Conservation (phyloP, 2,113 vertebrate species). For the Nyctibius bracteatus region DNA sequence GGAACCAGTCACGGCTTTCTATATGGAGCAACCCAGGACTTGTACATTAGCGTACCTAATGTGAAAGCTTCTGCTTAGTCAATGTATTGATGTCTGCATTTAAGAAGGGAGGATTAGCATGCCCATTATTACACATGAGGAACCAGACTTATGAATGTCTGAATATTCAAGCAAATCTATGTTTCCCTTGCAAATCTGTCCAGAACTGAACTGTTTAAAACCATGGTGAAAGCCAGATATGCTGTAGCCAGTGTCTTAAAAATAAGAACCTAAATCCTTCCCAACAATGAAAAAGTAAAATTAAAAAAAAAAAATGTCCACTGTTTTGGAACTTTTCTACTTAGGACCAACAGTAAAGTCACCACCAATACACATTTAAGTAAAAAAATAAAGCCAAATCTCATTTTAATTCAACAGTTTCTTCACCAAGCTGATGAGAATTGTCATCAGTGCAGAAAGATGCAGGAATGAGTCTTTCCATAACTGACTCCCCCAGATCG, state of each 20-base stretch:
- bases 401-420: neutral
- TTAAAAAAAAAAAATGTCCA: neutral
- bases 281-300: neutral
- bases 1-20: neutral
- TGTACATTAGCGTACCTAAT: accelerated
- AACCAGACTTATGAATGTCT: neutral
- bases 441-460: neutral
- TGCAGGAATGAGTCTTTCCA: accelerated
- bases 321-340: neutral
- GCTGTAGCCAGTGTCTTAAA: neutral
- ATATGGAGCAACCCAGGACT: neutral
- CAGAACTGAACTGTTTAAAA: neutral
- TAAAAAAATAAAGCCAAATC: neutral
- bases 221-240: neutral
- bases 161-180: neutral
- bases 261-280: neutral
- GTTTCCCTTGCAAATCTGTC: neutral
- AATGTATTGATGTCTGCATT: neutral
- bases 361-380: neutral
- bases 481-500: accelerated
- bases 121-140: neutral
- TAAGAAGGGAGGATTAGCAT: neutral
- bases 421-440: neutral
- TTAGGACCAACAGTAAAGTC: neutral
- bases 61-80: neutral